phyloP scores from a whole-genome alignment of 2,797 vertebrate genomes.

The Arctocebus calabarensis region DNA sequence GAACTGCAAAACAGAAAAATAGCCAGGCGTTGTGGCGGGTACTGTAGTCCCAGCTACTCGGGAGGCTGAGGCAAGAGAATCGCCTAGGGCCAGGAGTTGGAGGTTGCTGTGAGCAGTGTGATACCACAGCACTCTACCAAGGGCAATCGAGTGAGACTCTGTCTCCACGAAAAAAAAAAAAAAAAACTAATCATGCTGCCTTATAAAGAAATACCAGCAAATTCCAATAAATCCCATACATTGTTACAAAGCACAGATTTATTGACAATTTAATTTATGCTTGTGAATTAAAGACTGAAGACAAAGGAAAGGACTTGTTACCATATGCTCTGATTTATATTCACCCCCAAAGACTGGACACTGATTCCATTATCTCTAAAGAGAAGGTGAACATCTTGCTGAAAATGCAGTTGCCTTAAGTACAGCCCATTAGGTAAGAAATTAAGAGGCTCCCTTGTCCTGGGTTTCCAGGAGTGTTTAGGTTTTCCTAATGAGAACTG shows the following conservation, averaged over 20 bases:
- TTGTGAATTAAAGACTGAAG: not conserved
- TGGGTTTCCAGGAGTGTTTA: accelerated
- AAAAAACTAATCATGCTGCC: too few relatives aligned
- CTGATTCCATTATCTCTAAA: not conserved
- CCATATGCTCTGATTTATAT: not conserved
- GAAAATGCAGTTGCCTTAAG: not conserved
- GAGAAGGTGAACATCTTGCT: not conserved
- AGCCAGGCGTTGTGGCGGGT: too few relatives aligned
- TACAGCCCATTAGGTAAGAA: not conserved
- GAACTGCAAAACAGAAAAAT: too few relatives aligned
- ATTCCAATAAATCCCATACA: not conserved
- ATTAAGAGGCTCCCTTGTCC: not conserved
- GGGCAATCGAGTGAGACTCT: too few relatives aligned
- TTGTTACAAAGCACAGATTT: not conserved
- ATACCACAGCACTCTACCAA: too few relatives aligned
- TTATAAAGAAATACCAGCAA: too few relatives aligned
- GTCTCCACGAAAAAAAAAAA: too few relatives aligned
- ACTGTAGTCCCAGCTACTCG: too few relatives aligned
- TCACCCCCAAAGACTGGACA: not conserved
- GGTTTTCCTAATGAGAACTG: not conserved
- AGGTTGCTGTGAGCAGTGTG: too few relatives aligned
- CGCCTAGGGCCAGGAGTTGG: too few relatives aligned
- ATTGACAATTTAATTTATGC: not conserved
- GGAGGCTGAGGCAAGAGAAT: too few relatives aligned
- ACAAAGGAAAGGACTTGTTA: not conserved